These are phyloP conservation scores for Tribolium castaneum DNA, from an alignment of 1,140 invertebrate species.

Conservation along the genomic window DNA sequence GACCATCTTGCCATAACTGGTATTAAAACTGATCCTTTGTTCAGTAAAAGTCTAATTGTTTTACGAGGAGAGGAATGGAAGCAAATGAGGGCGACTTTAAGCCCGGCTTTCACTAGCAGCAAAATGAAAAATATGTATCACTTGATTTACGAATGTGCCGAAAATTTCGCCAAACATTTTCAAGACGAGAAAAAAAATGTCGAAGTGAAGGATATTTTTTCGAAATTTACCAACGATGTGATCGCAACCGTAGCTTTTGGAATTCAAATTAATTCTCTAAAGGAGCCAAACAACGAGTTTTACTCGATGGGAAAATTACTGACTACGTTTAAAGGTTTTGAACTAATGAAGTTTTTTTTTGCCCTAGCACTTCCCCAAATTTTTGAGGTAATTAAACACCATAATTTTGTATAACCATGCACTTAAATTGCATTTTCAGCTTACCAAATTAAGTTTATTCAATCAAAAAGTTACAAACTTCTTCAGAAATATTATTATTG, in stretches of 20 bases:
- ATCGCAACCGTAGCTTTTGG: constrained; percentile 68
- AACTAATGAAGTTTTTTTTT: neutral
- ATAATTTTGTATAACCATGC: neutral
- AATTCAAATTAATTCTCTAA: constrained; percentile 67
- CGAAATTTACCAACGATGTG: constrained; percentile 69
- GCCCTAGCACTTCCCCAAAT: neutral
- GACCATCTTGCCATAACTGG: constrained; percentile 43
- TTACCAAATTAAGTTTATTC: neutral
- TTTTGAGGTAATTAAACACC: neutral
- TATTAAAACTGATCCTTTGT: constrained; percentile 54
- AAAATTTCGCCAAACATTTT: constrained; percentile 57
- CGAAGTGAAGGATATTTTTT: constrained; percentile 17
- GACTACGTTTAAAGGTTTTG: neutral
- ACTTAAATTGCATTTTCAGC: neutral
- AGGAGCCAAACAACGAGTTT: constrained; percentile 65
- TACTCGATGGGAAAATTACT: constrained; percentile 64
- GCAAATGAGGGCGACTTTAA: constrained; percentile 61
- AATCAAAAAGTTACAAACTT: constrained; percentile 32
- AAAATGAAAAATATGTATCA: constrained; percentile 63
- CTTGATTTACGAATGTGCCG: constrained; percentile 56
- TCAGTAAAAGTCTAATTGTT: constrained; percentile 53
- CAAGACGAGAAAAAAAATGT: constrained; percentile 40
- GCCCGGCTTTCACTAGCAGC: constrained; percentile 63
- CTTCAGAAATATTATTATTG: constrained; percentile 40
- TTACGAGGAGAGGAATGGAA: constrained; percentile 61